phyloP scores from a whole-genome alignment of 2,888 invertebrate species.

The Erebia epiphron region DNA sequence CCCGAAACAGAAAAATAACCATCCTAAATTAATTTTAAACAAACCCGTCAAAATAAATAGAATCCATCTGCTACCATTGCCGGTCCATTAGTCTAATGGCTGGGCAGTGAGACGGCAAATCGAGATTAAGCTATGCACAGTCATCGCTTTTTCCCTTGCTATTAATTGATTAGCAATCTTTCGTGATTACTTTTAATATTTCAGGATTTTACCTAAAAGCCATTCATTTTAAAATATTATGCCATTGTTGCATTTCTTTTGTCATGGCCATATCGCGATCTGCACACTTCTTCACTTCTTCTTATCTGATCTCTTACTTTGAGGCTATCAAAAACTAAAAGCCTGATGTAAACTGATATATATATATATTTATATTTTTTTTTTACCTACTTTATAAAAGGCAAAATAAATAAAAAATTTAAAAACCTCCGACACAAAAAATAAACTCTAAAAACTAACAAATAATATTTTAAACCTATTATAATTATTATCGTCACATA shows the following conservation, averaged over 20 bases:
- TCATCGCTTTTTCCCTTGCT: slow-evolving; percentile 66
- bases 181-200: slow-evolving; percentile 20
- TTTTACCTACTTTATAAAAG: no score
- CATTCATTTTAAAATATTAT: neutral
- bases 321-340: no score
- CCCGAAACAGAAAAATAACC: neutral
- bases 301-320: no score
- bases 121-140: slow-evolving; percentile 72
- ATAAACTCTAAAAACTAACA: no score
- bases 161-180: slow-evolving; percentile 60
- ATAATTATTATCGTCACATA: no score
- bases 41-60: slow-evolving; percentile 16
- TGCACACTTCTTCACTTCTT: no score
- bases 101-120: slow-evolving; percentile 72
- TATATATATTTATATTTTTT: no score
- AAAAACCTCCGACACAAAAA: no score
- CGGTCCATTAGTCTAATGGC: slow-evolving; percentile 74
- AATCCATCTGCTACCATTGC: slow-evolving; percentile 41
- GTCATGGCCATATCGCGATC: neutral
- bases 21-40: neutral
- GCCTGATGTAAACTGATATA: no score
- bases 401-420: no score
- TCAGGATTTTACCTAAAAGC: neutral
- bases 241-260: neutral
- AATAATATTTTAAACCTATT: no score